Conservation (phyloP, 2,113 vertebrate species). For the Steatornis caripensis region DNA sequence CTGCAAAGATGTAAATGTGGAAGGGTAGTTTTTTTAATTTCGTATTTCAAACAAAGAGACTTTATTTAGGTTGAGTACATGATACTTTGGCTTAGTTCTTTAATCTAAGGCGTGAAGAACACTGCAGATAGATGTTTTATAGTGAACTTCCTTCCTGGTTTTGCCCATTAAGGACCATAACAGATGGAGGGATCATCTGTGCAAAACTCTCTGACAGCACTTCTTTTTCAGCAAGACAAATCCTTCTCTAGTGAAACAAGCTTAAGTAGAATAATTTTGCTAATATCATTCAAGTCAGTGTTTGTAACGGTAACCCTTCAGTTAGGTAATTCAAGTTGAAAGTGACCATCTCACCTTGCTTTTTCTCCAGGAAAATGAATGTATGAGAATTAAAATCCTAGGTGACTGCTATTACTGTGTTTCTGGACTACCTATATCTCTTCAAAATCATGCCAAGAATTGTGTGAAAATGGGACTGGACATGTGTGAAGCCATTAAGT, state of each 20-base stretch:
- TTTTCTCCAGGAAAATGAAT: conserved; percentile 91
- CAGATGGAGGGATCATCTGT: neutral
- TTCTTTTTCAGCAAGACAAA: neutral
- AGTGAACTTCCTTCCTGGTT: neutral
- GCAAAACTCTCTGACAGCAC: neutral
- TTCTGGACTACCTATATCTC: conserved; percentile 92
- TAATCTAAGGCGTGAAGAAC: neutral
- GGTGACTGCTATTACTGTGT: conserved; percentile 99
- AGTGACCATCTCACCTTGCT: neutral
- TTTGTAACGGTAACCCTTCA: neutral
- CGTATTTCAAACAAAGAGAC: neutral
- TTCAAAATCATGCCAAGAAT: conserved; percentile 95
- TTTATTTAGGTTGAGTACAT: neutral
- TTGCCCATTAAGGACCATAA: neutral
- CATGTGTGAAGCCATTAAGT: conserved; percentile 99
- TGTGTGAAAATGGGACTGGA: conserved; percentile 98
- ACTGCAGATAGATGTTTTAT: neutral
- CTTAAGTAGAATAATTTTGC: neutral
- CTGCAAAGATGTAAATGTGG: neutral
- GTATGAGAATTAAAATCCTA: conserved; percentile 98
- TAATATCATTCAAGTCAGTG: neutral
- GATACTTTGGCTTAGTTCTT: neutral
- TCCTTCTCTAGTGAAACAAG: neutral
- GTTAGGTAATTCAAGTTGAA: neutral
- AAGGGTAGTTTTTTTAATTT: neutral